phyloP scores from a whole-genome alignment of 2,888 invertebrate species.

The Carcina quercana region DNA sequence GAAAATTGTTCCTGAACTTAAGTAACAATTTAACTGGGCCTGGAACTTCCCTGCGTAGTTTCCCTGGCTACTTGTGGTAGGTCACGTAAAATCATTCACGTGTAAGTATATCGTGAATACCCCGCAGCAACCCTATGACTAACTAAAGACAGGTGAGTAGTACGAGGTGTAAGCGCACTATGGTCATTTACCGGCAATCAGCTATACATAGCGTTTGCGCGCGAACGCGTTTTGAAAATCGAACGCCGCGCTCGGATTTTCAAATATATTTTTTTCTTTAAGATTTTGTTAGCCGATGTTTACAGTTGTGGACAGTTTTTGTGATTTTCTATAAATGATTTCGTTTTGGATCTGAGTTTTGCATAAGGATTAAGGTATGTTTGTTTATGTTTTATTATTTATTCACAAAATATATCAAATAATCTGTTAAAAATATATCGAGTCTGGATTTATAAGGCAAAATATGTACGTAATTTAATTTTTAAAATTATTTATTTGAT shows the following conservation, averaged over 20 bases:
- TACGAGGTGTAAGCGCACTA: slow-evolving; percentile 27
- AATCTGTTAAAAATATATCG: too few relatives aligned
- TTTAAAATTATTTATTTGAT: background rate
- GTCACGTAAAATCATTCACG: background rate
- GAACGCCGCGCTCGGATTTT: slow-evolving; percentile 29
- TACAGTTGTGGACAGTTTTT: background rate
- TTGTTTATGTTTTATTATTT: too few relatives aligned
- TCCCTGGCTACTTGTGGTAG: too few relatives aligned
- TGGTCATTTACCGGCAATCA: slow-evolving; percentile 55
- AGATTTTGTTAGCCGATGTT: background rate
- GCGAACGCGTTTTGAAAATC: slow-evolving; percentile 32
- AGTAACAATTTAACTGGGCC: too few relatives aligned
- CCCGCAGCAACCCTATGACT: slow-evolving; percentile 8
- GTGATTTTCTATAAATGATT: background rate
- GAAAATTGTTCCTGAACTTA: too few relatives aligned
- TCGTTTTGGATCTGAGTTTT: background rate
- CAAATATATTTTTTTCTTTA: slow-evolving; percentile 1
- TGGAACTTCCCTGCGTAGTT: too few relatives aligned
- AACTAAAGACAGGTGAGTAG: slow-evolving; percentile 34
- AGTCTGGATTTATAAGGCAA: too few relatives aligned
- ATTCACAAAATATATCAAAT: too few relatives aligned
- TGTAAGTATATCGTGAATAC: background rate
- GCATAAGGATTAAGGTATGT: too few relatives aligned
- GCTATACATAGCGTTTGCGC: slow-evolving; percentile 46
- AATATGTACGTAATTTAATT: background rate